Base-by-base conservation (phyloP, 2,113 vertebrate genomes). In the Jacana jacana region DNA sequence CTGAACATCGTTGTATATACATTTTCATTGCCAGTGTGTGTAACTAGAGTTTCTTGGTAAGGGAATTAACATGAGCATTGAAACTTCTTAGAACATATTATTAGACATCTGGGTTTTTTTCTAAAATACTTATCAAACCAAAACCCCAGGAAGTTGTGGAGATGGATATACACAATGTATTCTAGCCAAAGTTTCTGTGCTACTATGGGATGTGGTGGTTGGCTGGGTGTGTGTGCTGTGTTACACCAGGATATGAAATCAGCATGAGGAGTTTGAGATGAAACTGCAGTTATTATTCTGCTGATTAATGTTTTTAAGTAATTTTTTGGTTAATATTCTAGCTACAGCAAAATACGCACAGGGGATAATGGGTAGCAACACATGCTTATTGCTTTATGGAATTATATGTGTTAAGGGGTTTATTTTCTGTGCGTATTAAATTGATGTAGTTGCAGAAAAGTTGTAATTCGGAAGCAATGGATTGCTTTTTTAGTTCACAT, bases 251-350 rank as follows among this genome's bases (percentile, higher is more conserved):
- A 52, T 48, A 42, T 31, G 48, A 88, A 88, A 81, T 52, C 22
- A 71, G 17, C 61, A 75, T 0, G 0, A 91, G n/a, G 55, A 79
- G 28, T 91, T 86, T 54, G 60, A 91, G 54, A 66, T 71, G 72
- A 92, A 96, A 65, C 48, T 24, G 40, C 60, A 46, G 87, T 93
- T 89, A 40, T 85, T 88, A 63, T 81, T 92, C 65, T 93, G 83
- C 42, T 79, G 61, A 92, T 92, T 58, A 89, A 81, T 89, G 40
- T 52, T 93, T 92, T 87, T 57, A 44, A 88, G 76, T 75, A 23
- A 83, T 81, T 86, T 93, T 91, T 65, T 52, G 88, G 92, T 73
- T 96, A 93, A 83, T 95, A 39, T 54, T 94, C 64, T 71, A 81
- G 55, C 60, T 37, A 60, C 4, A 3, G 69, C 66, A 89, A 84